Base-by-base conservation (phyloP, 1,140 invertebrate species). In the Macrobrachium rosenbergii region DNA sequence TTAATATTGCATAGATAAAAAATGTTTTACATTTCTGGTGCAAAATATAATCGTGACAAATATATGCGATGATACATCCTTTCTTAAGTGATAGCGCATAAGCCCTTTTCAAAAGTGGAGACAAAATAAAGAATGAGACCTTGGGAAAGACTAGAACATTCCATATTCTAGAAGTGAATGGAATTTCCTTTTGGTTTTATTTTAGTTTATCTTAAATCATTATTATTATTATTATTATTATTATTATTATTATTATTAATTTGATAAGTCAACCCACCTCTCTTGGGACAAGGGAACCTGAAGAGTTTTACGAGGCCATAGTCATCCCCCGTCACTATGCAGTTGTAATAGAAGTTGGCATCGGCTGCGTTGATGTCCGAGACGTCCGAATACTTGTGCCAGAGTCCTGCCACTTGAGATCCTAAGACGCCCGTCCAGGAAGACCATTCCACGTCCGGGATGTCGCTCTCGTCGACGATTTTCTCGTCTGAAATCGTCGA, bases 381-480 rank as follows among this genome's bases (percentile, higher is more conserved):
- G 12, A 89, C 67, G 64, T 90, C 89, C 0, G 87, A 73, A 64
- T 90, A 90, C 73, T 88, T 88, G 63, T 82, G 82, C 89, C 89
- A 90, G 64, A 90, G 76, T 7, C 89, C 89, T 5, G 72, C 76
- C 60, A 90, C 84, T 73, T 89, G 67, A 21, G 76, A 7, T 0
- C 89, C 89, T 37, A 90, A 69, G 52, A 89, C 89, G 11, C 89
- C 82, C 8, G 89, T 90, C 89, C 87, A 89, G 0, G 89, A 76
- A 10, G 83, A 79, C 89, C 89, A 90, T 45, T 78, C 60, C 23
- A 89, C 78, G 10, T 37, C 79, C 1, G 85, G 79, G 16, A 90
- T 45, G 78, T 69, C 69, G 19, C 64, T 76, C 69, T 89, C 89
- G 67, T 72, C 75, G 52, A 83, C 86, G 0, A 85, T 64, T 17